These are phyloP conservation scores for Megalops cyprinoides DNA, from an alignment of 2,797 vertebrate species.

Conservation along the genomic window DNA sequence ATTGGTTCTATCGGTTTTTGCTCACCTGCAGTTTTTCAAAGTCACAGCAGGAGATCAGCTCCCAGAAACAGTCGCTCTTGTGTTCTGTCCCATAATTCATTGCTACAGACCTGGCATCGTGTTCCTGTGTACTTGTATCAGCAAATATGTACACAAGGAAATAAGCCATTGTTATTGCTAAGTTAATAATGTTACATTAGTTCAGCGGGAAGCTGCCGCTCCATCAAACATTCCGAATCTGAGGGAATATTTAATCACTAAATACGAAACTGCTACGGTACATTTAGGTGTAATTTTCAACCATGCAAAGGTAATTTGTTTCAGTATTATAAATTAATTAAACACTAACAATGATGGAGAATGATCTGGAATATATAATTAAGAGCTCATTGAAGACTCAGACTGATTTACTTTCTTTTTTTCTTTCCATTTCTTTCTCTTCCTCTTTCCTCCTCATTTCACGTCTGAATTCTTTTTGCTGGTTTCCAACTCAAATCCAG, in stretches of 20 bases:
- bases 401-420: constrained; percentile 67
- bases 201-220: constrained; percentile 70
- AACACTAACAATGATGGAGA: constrained; percentile 83
- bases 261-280: constrained; percentile 79
- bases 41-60: background rate
- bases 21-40: background rate
- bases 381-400: constrained; percentile 67
- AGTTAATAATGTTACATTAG: constrained; percentile 76
- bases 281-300: constrained; percentile 83
- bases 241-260: constrained; percentile 81
- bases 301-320: constrained; percentile 85
- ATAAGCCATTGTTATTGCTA: constrained; percentile 75
- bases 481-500: constrained; percentile 31
- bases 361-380: constrained; percentile 78
- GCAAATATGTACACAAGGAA: constrained; percentile 57
- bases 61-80: background rate
- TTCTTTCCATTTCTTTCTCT: constrained; percentile 40
- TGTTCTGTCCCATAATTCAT: constrained; percentile 34
- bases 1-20: background rate
- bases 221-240: constrained; percentile 73
- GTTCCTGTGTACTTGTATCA: constrained; percentile 34
- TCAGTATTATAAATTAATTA: constrained; percentile 87
- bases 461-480: background rate
- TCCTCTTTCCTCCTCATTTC: background rate
- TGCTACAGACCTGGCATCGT: constrained; percentile 38